Conservation (phyloP, 2,113 vertebrate genomes). For the Pantherophis guttatus region DNA sequence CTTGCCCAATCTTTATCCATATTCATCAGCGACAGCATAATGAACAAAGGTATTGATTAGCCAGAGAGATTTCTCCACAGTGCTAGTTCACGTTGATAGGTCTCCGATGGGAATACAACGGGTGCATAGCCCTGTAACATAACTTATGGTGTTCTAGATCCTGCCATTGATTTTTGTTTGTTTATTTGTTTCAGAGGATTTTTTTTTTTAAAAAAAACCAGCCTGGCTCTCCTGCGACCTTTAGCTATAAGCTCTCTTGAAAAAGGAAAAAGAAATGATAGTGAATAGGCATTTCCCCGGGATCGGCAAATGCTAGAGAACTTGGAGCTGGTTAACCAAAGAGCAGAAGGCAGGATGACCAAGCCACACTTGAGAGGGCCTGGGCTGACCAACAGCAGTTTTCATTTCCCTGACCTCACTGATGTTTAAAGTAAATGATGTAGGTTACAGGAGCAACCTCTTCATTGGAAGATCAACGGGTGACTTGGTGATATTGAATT, state of each 20-base stretch:
- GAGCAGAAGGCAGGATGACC: neutral
- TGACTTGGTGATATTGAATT: conserved; percentile 47
- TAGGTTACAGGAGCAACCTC: conserved; percentile 1
- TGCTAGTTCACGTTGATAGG: conserved; percentile 71
- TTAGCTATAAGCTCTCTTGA: conserved; percentile 65
- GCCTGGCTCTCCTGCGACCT: conserved; percentile 71
- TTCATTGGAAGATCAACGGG: conserved; percentile 27
- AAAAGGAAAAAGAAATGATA: conserved; percentile 51
- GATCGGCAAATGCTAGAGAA: neutral
- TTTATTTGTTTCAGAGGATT: neutral
- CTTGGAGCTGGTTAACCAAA: neutral
- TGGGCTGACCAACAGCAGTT: neutral
- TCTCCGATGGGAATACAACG: conserved; percentile 68
- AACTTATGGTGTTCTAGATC: conserved; percentile 78
- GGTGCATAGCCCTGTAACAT: conserved; percentile 64
- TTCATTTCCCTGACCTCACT: neutral
- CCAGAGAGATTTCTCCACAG: conserved; percentile 79
- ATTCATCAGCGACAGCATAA: conserved; percentile 78
- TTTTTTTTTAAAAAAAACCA: conserved; percentile 47
- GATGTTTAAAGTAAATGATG: conserved; percentile 24
- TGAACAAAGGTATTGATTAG: conserved; percentile 84
- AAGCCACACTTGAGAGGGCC: neutral
- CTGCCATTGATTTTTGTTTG: conserved; percentile 72
- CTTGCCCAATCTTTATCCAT: conserved; percentile 75
- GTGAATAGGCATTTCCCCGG: conserved; percentile 40